Base-by-base conservation (phyloP, 2,888 invertebrate genomes). In the Ferrisia virgata region DNA sequence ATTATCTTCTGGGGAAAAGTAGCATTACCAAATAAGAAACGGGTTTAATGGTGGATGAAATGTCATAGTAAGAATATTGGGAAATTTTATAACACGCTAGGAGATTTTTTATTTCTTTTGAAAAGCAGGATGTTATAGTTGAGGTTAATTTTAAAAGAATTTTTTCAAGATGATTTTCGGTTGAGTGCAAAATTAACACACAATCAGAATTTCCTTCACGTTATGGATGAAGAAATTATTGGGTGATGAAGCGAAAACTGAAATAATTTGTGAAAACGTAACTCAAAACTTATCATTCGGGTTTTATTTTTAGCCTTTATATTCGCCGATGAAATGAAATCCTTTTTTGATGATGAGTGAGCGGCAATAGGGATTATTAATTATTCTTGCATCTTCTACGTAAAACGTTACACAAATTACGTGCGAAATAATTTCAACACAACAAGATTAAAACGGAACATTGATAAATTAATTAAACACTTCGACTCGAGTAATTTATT, bases 401-500 rank as follows among this genome's bases (percentile, higher is more conserved):
- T 9, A n/a, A 76, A 18, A 76, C 33, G 4, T 53, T 53, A 76
- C 36, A 9, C 36, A 31, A 58, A 58, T 8, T 69, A 18, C 25
- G 36, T 76, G 36, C 18, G 28, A 76, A 36, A 36, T 36, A 36
- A 76, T 76, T 76, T 36, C 72, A 18, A 28, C 72, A 36, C 33
- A 76, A 36, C 15, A n/a, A 76, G 28, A 36, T 76, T 36, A 31
- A 76, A 36, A 76, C 15, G 15, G 36, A 76, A 18, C 72, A 76
- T 76, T 76, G 72, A 76, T 76, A 76, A 53, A 76, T 76, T 69
- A 69, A 69, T 69, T 69, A 69, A 69, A 69, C 31, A 69, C 69
- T 33, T 69, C 69, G 69, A 33, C 69, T 69, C 28, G 31, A 69
- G 31, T 33, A 69, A 69, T 69, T 31, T 31, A 33, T 69, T 69